These are phyloP conservation scores for Alces alces DNA, from an alignment of 2,113 vertebrate species.

Conservation along the genomic window DNA sequence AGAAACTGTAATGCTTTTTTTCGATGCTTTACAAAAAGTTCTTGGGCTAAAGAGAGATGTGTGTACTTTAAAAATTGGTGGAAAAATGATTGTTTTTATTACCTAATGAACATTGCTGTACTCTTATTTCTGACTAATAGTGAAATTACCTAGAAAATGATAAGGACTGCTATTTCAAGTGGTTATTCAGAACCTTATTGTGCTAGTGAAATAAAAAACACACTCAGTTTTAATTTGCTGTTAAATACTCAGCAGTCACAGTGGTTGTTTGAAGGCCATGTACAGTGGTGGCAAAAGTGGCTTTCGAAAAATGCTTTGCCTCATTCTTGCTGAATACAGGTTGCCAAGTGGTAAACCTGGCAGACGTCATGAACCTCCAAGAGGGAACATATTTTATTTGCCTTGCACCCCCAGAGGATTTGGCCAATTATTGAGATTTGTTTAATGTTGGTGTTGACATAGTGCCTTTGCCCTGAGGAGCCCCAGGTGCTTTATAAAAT, in stretches of 20 bases:
- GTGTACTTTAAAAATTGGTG: not conserved
- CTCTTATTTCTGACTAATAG: conserved; percentile 13
- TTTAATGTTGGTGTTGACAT: conserved; percentile 69
- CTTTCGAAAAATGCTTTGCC: conserved; percentile 4
- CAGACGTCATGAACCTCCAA: conserved; percentile 50
- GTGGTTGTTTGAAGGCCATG: not conserved
- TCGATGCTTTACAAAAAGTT: not conserved
- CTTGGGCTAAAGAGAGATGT: not conserved
- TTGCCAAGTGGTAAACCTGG: conserved; percentile 42
- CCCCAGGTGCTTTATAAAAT: conserved; percentile 44
- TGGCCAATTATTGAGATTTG: conserved; percentile 61
- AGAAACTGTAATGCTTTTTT: not conserved
- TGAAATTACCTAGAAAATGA: not conserved
- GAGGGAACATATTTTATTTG: conserved; percentile 70
- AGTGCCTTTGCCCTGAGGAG: conserved; percentile 40
- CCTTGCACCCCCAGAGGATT: conserved; percentile 46
- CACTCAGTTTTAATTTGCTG: not conserved
- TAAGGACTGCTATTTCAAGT: not conserved
- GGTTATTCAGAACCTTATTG: not conserved
- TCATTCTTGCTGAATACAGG: conserved; percentile 32
- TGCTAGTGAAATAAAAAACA: not conserved
- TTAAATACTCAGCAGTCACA: not conserved
- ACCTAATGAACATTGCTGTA: not conserved
- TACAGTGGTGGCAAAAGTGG: not conserved
- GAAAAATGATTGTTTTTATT: not conserved